These are phyloP conservation scores for Eubucco bourcierii DNA, from an alignment of 2,113 vertebrate genomes.

Conservation along the genomic window DNA sequence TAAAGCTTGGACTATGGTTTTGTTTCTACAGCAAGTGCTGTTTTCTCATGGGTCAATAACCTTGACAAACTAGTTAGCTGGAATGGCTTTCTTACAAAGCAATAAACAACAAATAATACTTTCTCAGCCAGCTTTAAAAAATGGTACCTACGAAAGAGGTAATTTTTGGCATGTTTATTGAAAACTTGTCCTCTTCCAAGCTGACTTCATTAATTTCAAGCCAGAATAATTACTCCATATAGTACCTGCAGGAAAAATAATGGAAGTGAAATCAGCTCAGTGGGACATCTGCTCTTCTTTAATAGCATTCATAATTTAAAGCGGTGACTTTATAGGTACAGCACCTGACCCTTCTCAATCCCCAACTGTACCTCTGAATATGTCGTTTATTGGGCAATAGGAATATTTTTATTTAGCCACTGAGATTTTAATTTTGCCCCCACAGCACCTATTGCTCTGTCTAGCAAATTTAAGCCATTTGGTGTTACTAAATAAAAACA, in stretches of 20 bases:
- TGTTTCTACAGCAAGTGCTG: background rate
- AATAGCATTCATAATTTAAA: constrained; percentile 19
- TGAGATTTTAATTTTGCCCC: background rate
- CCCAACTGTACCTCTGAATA: background rate
- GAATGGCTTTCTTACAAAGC: background rate
- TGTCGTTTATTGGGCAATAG: background rate
- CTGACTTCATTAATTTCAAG: background rate
- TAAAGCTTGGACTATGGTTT: background rate
- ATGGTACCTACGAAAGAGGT: background rate
- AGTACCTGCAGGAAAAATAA: constrained; percentile 15
- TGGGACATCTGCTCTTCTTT: constrained; percentile 4
- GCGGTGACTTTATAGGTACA: background rate
- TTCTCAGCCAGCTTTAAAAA: background rate
- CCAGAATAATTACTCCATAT: constrained; percentile 26
- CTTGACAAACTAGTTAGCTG: constrained; percentile 30
- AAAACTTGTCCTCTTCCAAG: background rate
- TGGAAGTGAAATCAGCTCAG: background rate
- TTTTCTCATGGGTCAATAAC: background rate
- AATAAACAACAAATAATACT: constrained; percentile 2
- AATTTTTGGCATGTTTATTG: constrained; percentile 33
- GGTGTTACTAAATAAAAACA: background rate
- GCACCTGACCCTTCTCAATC: background rate
- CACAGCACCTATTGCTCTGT: background rate
- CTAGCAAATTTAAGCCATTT: background rate
- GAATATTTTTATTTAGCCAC: background rate